These are phyloP conservation scores for Anastrepha ludens DNA, from an alignment of 1,140 invertebrate genomes.

Conservation along the genomic window DNA sequence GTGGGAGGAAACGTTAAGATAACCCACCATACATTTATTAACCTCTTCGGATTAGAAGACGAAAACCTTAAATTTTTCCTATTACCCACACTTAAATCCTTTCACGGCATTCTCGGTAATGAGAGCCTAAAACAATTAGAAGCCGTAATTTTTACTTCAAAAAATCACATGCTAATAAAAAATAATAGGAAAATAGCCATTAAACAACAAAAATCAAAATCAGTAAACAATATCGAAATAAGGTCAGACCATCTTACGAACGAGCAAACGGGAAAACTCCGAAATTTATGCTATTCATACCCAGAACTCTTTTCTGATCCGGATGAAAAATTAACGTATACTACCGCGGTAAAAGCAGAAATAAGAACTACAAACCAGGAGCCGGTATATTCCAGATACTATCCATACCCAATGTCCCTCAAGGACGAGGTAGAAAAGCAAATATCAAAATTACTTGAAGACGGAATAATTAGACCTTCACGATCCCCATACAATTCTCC, in stretches of 20 bases:
- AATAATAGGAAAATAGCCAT: too few species aligned
- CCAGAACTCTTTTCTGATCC: background rate
- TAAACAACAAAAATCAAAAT: background rate
- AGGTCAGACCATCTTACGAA: background rate
- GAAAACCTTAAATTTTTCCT: slow-evolving; percentile 30
- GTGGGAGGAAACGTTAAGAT: slow-evolving; percentile 36
- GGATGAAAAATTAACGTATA: slow-evolving; percentile 30
- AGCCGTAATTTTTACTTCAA: too few species aligned
- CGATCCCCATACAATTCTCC: background rate
- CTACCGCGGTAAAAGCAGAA: background rate
- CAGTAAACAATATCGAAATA: background rate
- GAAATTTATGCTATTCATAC: background rate
- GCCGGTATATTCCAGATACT: slow-evolving; percentile 18
- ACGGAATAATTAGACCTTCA: background rate
- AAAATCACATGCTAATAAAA: too few species aligned
- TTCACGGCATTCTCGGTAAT: slow-evolving; percentile 23
- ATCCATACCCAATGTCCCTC: slow-evolving; percentile 26
- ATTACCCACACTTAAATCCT: slow-evolving; percentile 16
- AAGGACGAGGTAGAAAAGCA: too few species aligned
- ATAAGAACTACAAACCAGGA: slow-evolving; percentile 21
- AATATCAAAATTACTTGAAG: too few species aligned
- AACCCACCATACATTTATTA: slow-evolving; percentile 1
- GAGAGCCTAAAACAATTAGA: slow-evolving; percentile 28
- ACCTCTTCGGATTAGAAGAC: background rate
- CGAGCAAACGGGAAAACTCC: background rate